A percentile compares a stretch with the other conserved stretches of the same genome.
Evolutionary conservation across 1,140 invertebrate genomes (phyloP).

Genomic region (Hormaphis cornu): DNA sequence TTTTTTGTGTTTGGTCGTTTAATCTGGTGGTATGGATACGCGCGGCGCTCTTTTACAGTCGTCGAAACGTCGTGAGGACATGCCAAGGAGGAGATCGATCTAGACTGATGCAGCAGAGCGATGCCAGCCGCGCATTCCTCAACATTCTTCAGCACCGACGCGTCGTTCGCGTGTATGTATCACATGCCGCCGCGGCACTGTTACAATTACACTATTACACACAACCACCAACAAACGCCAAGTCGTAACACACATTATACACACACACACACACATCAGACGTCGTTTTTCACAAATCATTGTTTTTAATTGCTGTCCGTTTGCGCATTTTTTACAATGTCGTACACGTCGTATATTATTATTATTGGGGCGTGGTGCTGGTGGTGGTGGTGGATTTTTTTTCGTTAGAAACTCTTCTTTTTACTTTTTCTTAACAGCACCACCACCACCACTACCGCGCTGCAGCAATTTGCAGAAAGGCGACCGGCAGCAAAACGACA

Average conservation of each 20-base stretch:
- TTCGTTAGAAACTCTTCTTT: background rate
- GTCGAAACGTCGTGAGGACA: too few species aligned
- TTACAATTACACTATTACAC: too few species aligned
- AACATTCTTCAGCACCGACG: slow-evolving; percentile 17
- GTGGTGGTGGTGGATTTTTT: background rate
- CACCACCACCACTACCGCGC: too few species aligned
- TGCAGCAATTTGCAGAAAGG: slow-evolving; percentile 1
- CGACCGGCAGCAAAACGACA: background rate
- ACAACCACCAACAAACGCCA: background rate
- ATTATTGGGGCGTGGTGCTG: background rate
- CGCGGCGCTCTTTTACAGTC: too few species aligned
- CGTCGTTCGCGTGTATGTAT: slow-evolving; percentile 16
- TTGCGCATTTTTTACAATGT: slow-evolving; percentile 4
- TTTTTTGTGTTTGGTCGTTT: background rate
- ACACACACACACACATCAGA: background rate
- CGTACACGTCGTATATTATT: background rate
- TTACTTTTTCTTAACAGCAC: background rate
- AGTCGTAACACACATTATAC: too few species aligned
- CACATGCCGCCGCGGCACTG: slow-evolving; percentile 13
- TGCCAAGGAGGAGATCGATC: slow-evolving; percentile 8
- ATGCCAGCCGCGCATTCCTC: slow-evolving; percentile 6
- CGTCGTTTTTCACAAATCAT: slow-evolving; percentile 10
- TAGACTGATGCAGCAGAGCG: background rate
- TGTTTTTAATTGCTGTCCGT: slow-evolving; percentile 15
- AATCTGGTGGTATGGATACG: background rate